Evolutionary conservation across 1,140 invertebrate species (phyloP).

Genomic region (Drosophila oshimai): DNA sequence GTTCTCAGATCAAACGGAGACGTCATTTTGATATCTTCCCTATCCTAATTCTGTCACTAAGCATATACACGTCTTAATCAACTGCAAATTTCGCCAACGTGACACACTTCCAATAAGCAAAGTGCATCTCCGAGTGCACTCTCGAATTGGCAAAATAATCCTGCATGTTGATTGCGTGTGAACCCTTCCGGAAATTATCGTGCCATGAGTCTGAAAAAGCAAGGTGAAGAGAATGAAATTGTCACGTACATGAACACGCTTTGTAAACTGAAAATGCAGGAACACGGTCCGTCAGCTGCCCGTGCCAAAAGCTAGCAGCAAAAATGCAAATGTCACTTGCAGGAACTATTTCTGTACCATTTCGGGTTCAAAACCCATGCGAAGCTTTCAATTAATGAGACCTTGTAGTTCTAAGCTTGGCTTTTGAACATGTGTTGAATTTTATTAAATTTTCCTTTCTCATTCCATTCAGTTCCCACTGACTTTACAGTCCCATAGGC

Average conservation of each 20-base stretch:
- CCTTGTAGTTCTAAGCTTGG: background rate
- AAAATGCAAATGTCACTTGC: background rate
- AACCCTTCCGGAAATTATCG: constrained; percentile 21
- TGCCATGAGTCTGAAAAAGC: background rate
- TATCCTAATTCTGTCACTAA: no score
- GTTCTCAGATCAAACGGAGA: no score
- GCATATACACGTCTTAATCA: constrained; percentile 16
- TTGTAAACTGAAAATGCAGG: constrained; percentile 24
- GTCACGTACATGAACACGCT: constrained; percentile 46
- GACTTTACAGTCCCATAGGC: background rate
- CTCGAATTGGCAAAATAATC: constrained; percentile 8
- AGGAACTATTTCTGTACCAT: background rate
- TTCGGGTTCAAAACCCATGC: background rate
- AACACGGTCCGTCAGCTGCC: background rate
- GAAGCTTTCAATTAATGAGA: background rate
- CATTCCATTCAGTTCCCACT: no score
- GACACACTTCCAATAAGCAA: constrained; percentile 55
- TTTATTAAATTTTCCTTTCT: background rate
- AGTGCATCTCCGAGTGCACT: constrained; percentile 38
- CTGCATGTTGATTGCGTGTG: background rate
- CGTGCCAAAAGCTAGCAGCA: background rate
- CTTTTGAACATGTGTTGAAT: background rate
- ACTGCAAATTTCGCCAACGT: constrained; percentile 20
- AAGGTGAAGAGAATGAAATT: constrained; percentile 34
- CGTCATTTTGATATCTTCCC: background rate